Conservation (phyloP, 64 coral and sea anemone genomes). For the Porites lutea region DNA sequence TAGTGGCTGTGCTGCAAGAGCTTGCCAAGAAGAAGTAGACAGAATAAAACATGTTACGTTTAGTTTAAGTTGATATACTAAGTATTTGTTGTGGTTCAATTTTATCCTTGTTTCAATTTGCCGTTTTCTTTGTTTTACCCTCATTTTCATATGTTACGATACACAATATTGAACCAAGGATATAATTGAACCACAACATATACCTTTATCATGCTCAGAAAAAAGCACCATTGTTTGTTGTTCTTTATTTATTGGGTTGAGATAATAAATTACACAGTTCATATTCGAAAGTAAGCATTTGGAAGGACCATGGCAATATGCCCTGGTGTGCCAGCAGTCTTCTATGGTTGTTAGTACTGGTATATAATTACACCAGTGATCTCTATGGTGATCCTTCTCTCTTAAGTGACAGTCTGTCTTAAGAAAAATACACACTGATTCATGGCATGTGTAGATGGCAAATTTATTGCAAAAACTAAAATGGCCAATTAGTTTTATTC, state of each 20-base stretch:
- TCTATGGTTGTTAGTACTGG: not conserved
- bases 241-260: slow-evolving; percentile 28
- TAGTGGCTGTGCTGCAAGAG: too few species aligned
- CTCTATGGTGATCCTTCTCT: not conserved
- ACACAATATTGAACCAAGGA: too few species aligned
- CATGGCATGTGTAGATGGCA: not conserved
- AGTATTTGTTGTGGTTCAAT: not conserved
- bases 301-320: slow-evolving; percentile 27
- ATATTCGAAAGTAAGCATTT: slow-evolving; percentile 42
- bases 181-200: not conserved
- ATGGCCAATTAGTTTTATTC: slow-evolving; percentile 13
- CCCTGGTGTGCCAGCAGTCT: slow-evolving; percentile 31
- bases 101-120: too few species aligned
- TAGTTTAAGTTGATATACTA: too few species aligned
- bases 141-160: too few species aligned
- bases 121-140: too few species aligned
- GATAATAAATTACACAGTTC: slow-evolving; percentile 23
- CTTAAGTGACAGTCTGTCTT: too few species aligned
- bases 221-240: slow-evolving; percentile 9
- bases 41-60: too few species aligned
- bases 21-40: too few species aligned
- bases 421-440: not conserved
- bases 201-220: slow-evolving; percentile 2
- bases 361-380: not conserved
- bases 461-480: slow-evolving; percentile 30